Conservation (phyloP, 2,888 invertebrate species). For the Drosophila neotestacea region DNA sequence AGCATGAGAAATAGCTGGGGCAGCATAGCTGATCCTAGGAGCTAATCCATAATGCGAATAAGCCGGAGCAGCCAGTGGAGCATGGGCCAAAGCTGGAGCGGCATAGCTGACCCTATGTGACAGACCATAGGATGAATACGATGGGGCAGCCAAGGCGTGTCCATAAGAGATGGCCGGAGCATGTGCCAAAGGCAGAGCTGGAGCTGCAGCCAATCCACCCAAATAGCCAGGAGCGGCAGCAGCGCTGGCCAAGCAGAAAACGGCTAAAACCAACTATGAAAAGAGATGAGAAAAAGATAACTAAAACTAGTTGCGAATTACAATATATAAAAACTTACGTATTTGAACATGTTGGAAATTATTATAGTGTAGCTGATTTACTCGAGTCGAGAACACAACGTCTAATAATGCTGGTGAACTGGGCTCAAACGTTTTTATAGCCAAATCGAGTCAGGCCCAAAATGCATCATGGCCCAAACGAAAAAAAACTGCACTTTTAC, state of each 20-base stretch:
- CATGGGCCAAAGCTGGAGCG: slow-evolving; percentile 38
- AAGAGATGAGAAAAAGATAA: neutral
- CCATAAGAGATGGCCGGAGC: slow-evolving; percentile 69
- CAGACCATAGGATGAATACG: slow-evolving; percentile 67
- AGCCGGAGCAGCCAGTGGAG: slow-evolving; percentile 61
- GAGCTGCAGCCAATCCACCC: slow-evolving; percentile 66
- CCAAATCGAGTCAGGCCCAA: slow-evolving; percentile 53
- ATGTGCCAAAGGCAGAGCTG: slow-evolving; percentile 42
- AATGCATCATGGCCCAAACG: slow-evolving; percentile 29
- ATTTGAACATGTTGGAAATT: slow-evolving; percentile 76
- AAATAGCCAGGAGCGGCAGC: slow-evolving; percentile 83
- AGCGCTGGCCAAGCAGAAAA: slow-evolving; percentile 79
- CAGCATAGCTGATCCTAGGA: slow-evolving; percentile 52
- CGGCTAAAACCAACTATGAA: slow-evolving; percentile 73
- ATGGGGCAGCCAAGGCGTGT: slow-evolving; percentile 57
- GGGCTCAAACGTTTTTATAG: slow-evolving; percentile 73
- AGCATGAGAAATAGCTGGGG: slow-evolving; percentile 65
- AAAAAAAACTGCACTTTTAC: slow-evolving; percentile 65
- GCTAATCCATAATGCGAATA: slow-evolving; percentile 34
- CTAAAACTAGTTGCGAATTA: neutral
- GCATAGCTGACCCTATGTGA: slow-evolving; percentile 63
- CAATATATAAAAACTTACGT: slow-evolving; percentile 66
- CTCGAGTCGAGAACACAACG: slow-evolving; percentile 71
- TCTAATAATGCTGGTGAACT: slow-evolving; percentile 64
- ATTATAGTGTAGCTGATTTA: slow-evolving; percentile 44